Evolutionary conservation across 2,113 vertebrate species (phyloP), one percentile per base, ranked within the genome.

Genomic region (Psettodes erumei): DNA sequence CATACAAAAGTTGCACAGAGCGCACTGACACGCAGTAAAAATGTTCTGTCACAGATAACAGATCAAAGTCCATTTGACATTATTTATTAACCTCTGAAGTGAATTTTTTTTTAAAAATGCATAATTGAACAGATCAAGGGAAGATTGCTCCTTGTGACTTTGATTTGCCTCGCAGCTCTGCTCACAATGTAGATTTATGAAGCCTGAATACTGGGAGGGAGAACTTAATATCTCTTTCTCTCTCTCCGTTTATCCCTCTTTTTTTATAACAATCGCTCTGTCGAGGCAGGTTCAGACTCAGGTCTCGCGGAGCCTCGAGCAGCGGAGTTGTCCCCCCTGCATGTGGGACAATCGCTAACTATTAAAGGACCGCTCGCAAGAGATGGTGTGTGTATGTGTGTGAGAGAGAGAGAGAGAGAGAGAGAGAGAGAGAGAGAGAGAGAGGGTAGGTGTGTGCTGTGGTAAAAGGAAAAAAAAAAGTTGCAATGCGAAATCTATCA

Each of bases 201-300:
- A 56, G 71, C 21, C 15, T 77, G 83, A 81, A 83, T 72, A 43
- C 77, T 27, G 71, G 70, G 79, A 83, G 76, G 73, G 74, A 68
- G 55, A 19, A 50, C 53, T 75, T 77, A 45, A 81, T 71, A 63
- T 50, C 64, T 58, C 68, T 79, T 71, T 75, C 53, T 67, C 54
- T 64, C 73, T 80, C 55, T 71, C 69, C 74, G 51, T 45, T 32
- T 45, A 1, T 73, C 66, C 18, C 21, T 78, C 53, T 80, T 75
- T 77, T 75, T 77, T 77, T 68, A 65, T 45, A 72, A 80, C 55
- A 75, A 86, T 77, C 30, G 25, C 64, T 71, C 60, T 59, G 43
- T 23, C 47, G 78, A 84, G 82, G 53, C 87, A 82, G 78, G 84
- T 88, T 86, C 86, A 89, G 82, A 87, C 82, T 81, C 50, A 10